Percentiles rank a stretch among this genome's conserved stretches.
These are phyloP conservation scores for Momotus momota DNA, from an alignment of 2,797 vertebrate species.

Conservation along the genomic window DNA sequence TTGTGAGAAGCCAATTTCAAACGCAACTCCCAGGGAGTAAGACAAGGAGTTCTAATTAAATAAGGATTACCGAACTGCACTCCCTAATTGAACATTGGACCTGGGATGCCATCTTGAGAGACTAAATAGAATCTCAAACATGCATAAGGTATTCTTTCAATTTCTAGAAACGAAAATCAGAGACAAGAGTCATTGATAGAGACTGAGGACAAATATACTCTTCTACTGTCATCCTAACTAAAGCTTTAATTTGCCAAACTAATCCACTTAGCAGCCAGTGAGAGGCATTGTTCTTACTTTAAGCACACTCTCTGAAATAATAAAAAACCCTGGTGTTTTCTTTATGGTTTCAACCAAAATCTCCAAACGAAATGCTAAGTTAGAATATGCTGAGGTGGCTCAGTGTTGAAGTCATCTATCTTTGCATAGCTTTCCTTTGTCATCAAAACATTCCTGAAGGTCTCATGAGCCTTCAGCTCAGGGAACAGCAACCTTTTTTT, in stretches of 20 bases:
- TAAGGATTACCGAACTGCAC: slow-evolving; percentile 49
- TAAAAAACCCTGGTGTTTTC: neutral
- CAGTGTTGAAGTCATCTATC: neutral
- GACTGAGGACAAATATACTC: slow-evolving; percentile 14
- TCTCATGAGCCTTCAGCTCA: neutral
- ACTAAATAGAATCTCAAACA: slow-evolving; percentile 24
- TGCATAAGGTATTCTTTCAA: neutral
- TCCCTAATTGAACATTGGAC: slow-evolving; percentile 54
- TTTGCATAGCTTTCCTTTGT: neutral
- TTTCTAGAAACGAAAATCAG: slow-evolving; percentile 28
- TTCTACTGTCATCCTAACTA: neutral
- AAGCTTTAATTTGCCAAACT: slow-evolving; percentile 49
- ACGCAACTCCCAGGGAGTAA: slow-evolving; percentile 27
- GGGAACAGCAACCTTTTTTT: neutral
- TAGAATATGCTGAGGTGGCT: neutral
- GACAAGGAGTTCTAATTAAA: slow-evolving; percentile 65
- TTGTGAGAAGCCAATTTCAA: slow-evolving; percentile 67
- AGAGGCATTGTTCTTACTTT: neutral
- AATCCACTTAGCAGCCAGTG: slow-evolving; percentile 38
- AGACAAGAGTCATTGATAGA: slow-evolving; percentile 28
- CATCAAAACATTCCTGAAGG: neutral
- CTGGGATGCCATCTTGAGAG: slow-evolving; percentile 50
- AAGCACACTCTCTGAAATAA: neutral
- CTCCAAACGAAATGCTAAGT: neutral
- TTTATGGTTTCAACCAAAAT: neutral